Evolutionary conservation across 2,888 invertebrate genomes (phyloP), one percentile per base, ranked within the genome.

Genomic region (Diloba caeruleocephala): DNA sequence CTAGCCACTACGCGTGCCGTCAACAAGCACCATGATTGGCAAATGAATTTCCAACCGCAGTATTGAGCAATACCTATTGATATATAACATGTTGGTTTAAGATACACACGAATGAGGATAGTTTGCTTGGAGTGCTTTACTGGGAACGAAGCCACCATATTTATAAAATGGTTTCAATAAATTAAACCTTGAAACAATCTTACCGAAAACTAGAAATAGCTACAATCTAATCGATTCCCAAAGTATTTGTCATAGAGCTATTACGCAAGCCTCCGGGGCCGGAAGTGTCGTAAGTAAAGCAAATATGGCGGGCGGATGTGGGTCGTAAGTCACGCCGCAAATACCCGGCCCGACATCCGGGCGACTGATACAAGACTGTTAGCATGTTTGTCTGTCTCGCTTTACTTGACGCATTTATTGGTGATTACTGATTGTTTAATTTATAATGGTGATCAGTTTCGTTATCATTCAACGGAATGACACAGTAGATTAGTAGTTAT

Each of bases 241-340:
- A 55, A 67, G 58, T 76, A 77, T 78, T 79, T 75, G 76, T 74
- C 79, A 79, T 69, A 70, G 55, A 53, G 39, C 67, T 38, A 63
- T 73, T 79, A 74, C 78, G 71, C 64, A 76, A 80, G 53, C 55
- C 53, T 56, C 54, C 44, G 65, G 41, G 59, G 44, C 77, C 82
- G 83, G 84, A 84, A 76, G 76, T 72, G 74, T 80, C 72, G 82
- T 82, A 84, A 87, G 85, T 84, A 87, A 86, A 85, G 89, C 87
- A 90, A 90, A 91, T 90, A 91, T 90, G 90, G 89, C 83, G 76
- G 78, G 71, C 88, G 90, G 91, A 90, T 82, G 90, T 79, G 84
- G 87, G 78, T 84, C 90, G 91, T 92, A 90, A 90, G 89, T 92
- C 89, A 91, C 89, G 90, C 89, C 87, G 75, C 84, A 82, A 83